Percentiles rank a stretch among this genome's conserved stretches.
phyloP scores from a whole-genome alignment of 2,113 vertebrate genomes.

The Epinephelus moara region DNA sequence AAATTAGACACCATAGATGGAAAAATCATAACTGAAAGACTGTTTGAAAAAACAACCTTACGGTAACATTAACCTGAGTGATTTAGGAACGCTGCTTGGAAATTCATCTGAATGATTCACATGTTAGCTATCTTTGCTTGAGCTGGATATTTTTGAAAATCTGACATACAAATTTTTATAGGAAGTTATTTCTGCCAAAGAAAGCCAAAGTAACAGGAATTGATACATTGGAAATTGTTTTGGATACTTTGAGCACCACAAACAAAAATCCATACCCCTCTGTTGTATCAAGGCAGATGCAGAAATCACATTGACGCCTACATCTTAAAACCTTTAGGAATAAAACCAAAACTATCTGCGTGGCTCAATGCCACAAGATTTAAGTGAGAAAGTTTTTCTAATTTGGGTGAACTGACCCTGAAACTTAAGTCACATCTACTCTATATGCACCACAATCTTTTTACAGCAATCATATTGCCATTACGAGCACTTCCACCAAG shows the following conservation, averaged over 20 bases:
- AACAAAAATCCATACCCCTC: background rate
- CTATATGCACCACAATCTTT: conserved; percentile 41
- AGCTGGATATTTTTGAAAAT: background rate
- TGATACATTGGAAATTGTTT: background rate
- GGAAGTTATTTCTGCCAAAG: background rate
- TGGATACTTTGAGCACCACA: background rate
- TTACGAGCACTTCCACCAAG: conserved; percentile 20
- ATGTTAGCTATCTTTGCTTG: background rate
- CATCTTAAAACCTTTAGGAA: background rate
- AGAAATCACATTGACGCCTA: background rate
- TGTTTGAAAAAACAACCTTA: background rate
- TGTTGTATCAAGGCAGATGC: background rate
- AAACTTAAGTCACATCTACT: conserved; percentile 29
- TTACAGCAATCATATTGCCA: conserved; percentile 34
- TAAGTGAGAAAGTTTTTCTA: background rate
- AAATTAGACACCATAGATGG: background rate
- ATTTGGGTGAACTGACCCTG: conserved; percentile 24
- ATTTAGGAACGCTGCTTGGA: background rate
- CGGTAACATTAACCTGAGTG: background rate
- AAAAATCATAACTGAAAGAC: background rate
- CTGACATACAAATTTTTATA: background rate
- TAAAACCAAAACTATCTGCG: background rate
- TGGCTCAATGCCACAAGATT: background rate
- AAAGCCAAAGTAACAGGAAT: background rate
- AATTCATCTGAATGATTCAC: background rate